Evolutionary conservation across 2,797 vertebrate genomes (phyloP), one percentile per base, ranked within the genome.

Genomic region (Chromobotia macracanthus): DNA sequence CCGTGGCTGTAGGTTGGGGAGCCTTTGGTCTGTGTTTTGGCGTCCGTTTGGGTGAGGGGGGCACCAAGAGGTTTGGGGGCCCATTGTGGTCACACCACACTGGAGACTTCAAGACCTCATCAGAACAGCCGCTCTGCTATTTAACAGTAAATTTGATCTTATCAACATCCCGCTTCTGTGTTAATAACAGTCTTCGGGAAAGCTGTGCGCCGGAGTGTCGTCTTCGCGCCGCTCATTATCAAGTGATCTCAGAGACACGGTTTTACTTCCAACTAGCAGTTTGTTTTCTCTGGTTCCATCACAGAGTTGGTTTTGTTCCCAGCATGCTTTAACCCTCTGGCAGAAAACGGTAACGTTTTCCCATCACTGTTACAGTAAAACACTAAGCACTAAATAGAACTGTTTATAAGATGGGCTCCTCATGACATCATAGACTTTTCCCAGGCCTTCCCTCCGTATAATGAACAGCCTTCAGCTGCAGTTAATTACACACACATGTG

Each of bases 1-100:
- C 86, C 86, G 81, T 86, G 85, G 82, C 85, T 86, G 84, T 87
- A 86, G 87, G 88, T 89, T 89, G 79, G 81, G 81, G 82, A 88
- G 80, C 81, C 84, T 23, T 81, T 73, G 79, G 85, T 87, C 84
- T 84, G 76, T 72, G 66, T 79, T 75, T 21, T 46, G 69, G 78
- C 71, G 50, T 80, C 58, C 38, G 12, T 67, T 63, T 80, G 71
- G 69, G 61, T 74, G 51, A 63, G 78, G 60, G 70, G 69, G 63
- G 69, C 58, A 55, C 11, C 0, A 28, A 70, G 46, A 1, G 18
- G 31, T 51, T 70, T 8, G 31, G 72, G 44, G 56, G 46, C 58
- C 38, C 65, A 28, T 21, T 63, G 79, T 77, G 64, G 70, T 60
- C 63, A 44, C 65, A 76, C 78, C 75, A n/a, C 77, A 31, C 71